Evolutionary conservation across 2,888 invertebrate genomes (phyloP), one percentile per base, ranked within the genome.

Genomic region (Cantharis lateralis): DNA sequence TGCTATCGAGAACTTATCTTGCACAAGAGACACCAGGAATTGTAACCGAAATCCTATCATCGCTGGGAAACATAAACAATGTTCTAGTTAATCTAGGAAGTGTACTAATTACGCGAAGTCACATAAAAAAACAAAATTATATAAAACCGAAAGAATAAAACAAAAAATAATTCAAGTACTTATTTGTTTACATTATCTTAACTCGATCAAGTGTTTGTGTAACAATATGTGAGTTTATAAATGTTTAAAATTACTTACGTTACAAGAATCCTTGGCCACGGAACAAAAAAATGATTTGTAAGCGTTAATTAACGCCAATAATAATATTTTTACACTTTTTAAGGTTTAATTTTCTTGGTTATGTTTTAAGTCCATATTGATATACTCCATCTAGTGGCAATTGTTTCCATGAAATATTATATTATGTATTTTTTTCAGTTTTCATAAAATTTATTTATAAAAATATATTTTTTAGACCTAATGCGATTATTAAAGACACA

Each of bases 1-100:
- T 85, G 74, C 83, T 86, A 80, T 79, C 80, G 20, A 82, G 86
- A 77, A 83, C 82, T n/a, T 86, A 84, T 81, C 79, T 88, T 62
- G 78, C 81, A 10, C 75, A 84, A 62, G 76, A 74, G 26, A 78
- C 78, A 48, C 81, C 85, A 18, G 83, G 81, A 76, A 24, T 85
- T 15, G 62, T 84, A 10, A 82, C 85, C 26, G 84, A 86, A 70
- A 32, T 84, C 13, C 81, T 85, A 74, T 80, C 86, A 74, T 79
- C 81, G 20, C 70, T 86, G 68, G 86, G 85, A 61, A 86, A 85
- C 68, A 28, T 81, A 11, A 83, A 83, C 73, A 83, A 84, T 69
- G 72, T 85, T 70, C 77, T 83, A 68, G 81, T 80, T 73, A 82
- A 83, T 71, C 70, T 80, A 62, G 74, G 72, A 20, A 82, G 82